These are phyloP conservation scores for Diprion similis DNA, from an alignment of 1,140 invertebrate genomes.

Conservation along the genomic window DNA sequence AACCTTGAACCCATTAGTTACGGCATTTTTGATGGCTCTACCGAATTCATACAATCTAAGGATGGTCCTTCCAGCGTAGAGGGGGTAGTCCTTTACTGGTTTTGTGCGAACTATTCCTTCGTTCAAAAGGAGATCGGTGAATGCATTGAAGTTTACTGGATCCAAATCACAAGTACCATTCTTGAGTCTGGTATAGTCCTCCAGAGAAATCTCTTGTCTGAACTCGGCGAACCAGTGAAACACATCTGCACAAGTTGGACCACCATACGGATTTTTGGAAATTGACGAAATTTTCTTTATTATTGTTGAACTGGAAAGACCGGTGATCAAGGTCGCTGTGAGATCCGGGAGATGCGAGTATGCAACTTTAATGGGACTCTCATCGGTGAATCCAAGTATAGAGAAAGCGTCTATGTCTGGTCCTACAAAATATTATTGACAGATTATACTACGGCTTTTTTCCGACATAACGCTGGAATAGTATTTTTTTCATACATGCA, in stretches of 20 bases:
- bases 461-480: too few species aligned
- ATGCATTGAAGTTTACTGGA: slow-evolving; percentile 47
- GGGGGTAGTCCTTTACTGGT: slow-evolving; percentile 38
- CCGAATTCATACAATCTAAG: slow-evolving; percentile 39
- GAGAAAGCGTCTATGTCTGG: slow-evolving; percentile 37
- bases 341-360: slow-evolving; percentile 42
- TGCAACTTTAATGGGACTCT: slow-evolving; percentile 39
- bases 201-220: slow-evolving; percentile 33
- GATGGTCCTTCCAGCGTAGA: slow-evolving; percentile 28
- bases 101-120: slow-evolving; percentile 36
- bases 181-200: slow-evolving; percentile 45
- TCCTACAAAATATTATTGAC: slow-evolving; percentile 25
- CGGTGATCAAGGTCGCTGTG: slow-evolving; percentile 46
- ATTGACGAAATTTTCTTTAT: neutral
- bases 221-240: slow-evolving; percentile 43
- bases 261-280: neutral
- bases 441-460: too few species aligned
- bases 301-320: slow-evolving; percentile 35
- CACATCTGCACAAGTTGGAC: slow-evolving; percentile 36
- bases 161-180: slow-evolving; percentile 48
- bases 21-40: slow-evolving; percentile 12
- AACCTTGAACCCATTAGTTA: slow-evolving; percentile 26
- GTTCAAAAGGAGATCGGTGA: slow-evolving; percentile 39
- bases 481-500: too few species aligned
- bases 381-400: slow-evolving; percentile 46